Percentiles rank a stretch among this genome's conserved stretches.
phyloP scores from a whole-genome alignment of 2,888 invertebrate species.

The Argyra leucocephala region DNA sequence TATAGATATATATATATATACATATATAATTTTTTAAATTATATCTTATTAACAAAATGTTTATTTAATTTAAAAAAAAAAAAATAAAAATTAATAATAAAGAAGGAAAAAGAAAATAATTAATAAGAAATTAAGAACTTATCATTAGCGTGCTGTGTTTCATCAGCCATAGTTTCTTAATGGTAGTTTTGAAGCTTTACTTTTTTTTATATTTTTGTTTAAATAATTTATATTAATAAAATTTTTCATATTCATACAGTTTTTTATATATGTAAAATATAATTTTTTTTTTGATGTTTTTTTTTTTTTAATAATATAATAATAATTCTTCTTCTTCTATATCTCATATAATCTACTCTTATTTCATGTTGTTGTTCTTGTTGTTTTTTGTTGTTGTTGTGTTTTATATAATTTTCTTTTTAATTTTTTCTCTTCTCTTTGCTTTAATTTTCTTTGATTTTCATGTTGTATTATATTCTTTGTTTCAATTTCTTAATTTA shows the following conservation, averaged over 20 bases:
- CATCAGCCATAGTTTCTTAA: neutral
- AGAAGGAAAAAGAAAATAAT: neutral
- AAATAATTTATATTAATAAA: neutral
- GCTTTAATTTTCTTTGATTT: neutral
- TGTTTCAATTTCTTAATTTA: neutral
- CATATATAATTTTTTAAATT: neutral
- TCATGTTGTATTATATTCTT: neutral
- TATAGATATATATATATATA: neutral
- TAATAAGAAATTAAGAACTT: neutral
- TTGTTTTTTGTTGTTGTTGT: neutral
- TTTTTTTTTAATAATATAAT: no score
- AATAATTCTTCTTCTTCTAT: no score
- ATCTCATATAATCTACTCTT: no score
- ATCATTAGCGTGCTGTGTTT: neutral
- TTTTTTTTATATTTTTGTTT: neutral
- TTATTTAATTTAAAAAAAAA: neutral
- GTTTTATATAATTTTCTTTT: neutral
- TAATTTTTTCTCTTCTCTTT: neutral
- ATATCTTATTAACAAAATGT: neutral
- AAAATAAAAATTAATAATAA: neutral
- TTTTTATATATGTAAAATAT: neutral
- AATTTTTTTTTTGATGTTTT: neutral
- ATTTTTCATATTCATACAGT: neutral
- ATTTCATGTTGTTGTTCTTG: no score
- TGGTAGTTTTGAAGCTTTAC: slow-evolving; percentile 2